These are phyloP conservation scores for Ceratoteleas bidentatus DNA, from an alignment of 1,140 invertebrate genomes.

Conservation along the genomic window DNA sequence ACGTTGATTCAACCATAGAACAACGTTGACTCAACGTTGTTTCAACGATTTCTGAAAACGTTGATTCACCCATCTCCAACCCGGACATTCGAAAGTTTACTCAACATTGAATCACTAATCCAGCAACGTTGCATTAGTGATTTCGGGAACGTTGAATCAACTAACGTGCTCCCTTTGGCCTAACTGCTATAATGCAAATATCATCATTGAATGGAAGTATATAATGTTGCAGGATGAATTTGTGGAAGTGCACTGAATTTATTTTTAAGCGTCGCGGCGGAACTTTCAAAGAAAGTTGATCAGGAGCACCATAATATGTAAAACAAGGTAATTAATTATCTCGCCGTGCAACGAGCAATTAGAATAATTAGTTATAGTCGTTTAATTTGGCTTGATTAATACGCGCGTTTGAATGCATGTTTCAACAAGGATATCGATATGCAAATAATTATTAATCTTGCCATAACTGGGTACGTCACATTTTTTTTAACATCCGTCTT, in stretches of 20 bases:
- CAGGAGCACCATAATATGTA: conserved; percentile 17
- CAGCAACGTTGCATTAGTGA: no score
- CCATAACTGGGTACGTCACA: conserved; percentile 8
- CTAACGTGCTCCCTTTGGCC: no score
- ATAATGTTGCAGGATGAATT: background rate
- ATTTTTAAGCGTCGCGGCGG: background rate
- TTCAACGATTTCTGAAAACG: no score
- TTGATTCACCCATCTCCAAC: no score
- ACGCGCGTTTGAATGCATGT: conserved; percentile 22
- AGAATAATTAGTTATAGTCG: conserved; percentile 43
- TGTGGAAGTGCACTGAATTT: conserved; percentile 9
- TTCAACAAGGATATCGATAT: conserved; percentile 32
- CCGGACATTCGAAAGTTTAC: no score
- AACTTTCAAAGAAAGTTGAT: conserved; percentile 35
- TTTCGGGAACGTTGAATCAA: no score
- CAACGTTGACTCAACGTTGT: no score
- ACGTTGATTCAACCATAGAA: no score
- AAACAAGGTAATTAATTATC: conserved; percentile 45
- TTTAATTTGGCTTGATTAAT: conserved; percentile 44
- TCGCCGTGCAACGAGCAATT: conserved; percentile 27
- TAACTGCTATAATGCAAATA: no score
- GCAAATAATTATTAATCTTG: conserved; percentile 31
- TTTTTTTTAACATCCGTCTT: conserved; percentile 13
- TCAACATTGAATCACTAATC: no score
- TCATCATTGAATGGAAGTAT: no score